These are phyloP conservation scores for Syrista parreyssii DNA, from an alignment of 2,888 invertebrate species.

Conservation along the genomic window DNA sequence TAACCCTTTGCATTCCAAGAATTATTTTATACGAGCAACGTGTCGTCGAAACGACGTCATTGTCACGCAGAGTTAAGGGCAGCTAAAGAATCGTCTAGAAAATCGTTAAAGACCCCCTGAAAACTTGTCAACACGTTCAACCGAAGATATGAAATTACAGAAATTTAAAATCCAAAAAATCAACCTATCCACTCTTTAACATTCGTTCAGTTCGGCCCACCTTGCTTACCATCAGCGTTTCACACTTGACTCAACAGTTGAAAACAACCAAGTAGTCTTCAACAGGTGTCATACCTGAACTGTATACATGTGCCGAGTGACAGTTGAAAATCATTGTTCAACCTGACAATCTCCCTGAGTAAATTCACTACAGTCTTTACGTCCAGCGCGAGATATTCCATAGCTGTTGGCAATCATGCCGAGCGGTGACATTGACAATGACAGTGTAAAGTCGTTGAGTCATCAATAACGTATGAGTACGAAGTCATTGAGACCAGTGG, in stretches of 20 bases:
- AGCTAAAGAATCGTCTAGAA: neutral
- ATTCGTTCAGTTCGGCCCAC: neutral
- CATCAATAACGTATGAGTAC: neutral
- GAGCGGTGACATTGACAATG: constrained; percentile 4
- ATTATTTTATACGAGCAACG: no score
- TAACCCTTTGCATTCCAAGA: neutral
- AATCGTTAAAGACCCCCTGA: no score
- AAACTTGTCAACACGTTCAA: neutral
- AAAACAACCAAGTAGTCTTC: neutral
- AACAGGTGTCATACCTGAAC: neutral
- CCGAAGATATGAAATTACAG: neutral
- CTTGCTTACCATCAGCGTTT: neutral
- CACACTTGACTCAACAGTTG: neutral
- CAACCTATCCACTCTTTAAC: neutral
- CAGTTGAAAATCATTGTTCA: neutral
- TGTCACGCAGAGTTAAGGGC: no score
- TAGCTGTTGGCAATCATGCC: neutral
- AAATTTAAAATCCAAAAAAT: neutral
- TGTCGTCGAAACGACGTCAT: no score
- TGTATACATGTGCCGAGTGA: neutral
- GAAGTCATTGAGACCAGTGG: neutral
- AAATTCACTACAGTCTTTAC: neutral
- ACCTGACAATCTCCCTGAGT: neutral
- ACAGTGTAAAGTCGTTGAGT: neutral
- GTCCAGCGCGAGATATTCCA: neutral